phyloP scores from a whole-genome alignment of 2,888 invertebrate genomes.

The Alviniconcha strummeri region DNA sequence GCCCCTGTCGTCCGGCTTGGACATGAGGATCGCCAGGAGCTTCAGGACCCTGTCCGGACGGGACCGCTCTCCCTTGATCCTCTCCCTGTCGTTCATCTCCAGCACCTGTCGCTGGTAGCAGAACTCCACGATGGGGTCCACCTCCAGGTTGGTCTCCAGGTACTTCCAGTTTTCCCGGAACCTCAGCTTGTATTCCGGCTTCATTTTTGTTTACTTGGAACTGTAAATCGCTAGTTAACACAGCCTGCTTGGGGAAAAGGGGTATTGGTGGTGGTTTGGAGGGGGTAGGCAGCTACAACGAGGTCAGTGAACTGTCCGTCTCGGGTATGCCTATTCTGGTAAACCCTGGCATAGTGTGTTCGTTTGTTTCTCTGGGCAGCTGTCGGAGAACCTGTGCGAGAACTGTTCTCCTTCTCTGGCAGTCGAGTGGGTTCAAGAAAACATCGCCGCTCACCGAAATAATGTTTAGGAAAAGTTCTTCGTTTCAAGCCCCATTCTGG shows the following conservation, averaged over 20 bases:
- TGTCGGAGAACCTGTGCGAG: too few species aligned
- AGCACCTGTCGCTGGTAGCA: constrained; percentile 10
- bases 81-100: constrained; percentile 10
- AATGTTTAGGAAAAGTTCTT: too few species aligned
- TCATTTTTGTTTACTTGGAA: neutral
- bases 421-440: too few species aligned
- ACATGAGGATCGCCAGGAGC: constrained; percentile 25
- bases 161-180: constrained; percentile 10
- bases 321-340: neutral
- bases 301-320: too few species aligned
- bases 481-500: too few species aligned
- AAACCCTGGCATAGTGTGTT: neutral
- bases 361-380: neutral
- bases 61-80: constrained; percentile 19
- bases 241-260: neutral
- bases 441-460: too few species aligned
- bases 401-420: too few species aligned
- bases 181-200: neutral
- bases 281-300: too few species aligned
- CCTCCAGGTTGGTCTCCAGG: constrained; percentile 25
- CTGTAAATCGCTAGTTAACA: neutral
- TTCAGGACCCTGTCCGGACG: constrained; percentile 30
- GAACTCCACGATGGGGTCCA: neutral
- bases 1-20: constrained; percentile 18
- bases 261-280: neutral